Evolutionary conservation across 2,797 vertebrate genomes (phyloP).

Genomic region (Neosilurus hyrtlii): DNA sequence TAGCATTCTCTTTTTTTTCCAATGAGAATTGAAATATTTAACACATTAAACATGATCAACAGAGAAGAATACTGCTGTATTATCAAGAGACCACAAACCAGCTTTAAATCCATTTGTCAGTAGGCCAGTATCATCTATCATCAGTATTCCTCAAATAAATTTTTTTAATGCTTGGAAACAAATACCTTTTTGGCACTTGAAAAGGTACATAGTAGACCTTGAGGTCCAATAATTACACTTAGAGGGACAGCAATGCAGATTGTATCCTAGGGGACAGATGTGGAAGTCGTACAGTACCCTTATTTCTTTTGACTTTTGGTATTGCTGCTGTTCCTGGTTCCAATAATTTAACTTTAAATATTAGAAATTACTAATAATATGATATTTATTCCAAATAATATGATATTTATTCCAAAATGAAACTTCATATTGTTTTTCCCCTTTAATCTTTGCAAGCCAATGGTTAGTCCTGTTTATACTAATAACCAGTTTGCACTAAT

Average conservation of each 20-base stretch:
- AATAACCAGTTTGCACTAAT: not conserved
- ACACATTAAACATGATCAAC: not conserved
- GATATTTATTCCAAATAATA: not conserved
- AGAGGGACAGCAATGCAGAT: too few relatives aligned
- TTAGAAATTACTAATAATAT: not conserved
- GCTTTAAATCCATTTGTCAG: not conserved
- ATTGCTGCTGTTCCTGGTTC: not conserved
- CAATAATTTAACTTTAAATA: not conserved
- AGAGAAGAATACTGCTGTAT: not conserved
- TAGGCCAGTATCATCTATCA: too few relatives aligned
- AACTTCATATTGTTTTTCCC: not conserved
- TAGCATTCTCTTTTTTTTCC: slow-evolving; percentile 47
- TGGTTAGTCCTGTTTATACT: not conserved
- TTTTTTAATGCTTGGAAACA: too few relatives aligned
- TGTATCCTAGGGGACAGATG: too few relatives aligned
- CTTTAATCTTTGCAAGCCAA: not conserved
- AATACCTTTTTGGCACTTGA: too few relatives aligned
- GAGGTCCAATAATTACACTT: too few relatives aligned
- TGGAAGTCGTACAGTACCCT: too few relatives aligned
- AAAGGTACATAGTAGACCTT: too few relatives aligned
- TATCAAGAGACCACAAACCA: not conserved
- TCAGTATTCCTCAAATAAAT: too few relatives aligned
- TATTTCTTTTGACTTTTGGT: not conserved
- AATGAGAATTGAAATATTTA: slow-evolving; percentile 5
- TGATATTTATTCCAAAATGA: not conserved